phyloP scores from a whole-genome alignment of 1,140 invertebrate species.

The Eciton burchellii region DNA sequence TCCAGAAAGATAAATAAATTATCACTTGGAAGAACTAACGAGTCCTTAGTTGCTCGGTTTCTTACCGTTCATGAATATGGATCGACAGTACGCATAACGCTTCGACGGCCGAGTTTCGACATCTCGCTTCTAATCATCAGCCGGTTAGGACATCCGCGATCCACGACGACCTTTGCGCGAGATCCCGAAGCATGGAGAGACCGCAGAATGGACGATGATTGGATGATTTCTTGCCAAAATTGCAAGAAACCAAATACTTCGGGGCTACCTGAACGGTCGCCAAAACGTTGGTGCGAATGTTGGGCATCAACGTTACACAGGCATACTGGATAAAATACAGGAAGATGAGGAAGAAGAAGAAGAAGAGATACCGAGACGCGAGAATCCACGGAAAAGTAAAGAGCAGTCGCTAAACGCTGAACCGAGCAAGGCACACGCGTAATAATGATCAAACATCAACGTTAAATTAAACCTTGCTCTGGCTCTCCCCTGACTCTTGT shows the following conservation, averaged over 20 bases:
- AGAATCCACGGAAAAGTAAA: neutral
- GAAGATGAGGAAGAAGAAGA: too few species aligned
- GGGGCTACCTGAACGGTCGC: too few species aligned
- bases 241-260: too few species aligned
- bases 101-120: constrained; percentile 67
- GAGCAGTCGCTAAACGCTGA: neutral
- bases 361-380: too few species aligned
- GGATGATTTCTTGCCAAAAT: too few species aligned
- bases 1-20: constrained; percentile 81
- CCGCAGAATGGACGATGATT: too few species aligned
- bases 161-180: too few species aligned
- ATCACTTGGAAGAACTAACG: constrained; percentile 79
- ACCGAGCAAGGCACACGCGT: neutral
- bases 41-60: constrained; percentile 74
- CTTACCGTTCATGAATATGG: constrained; percentile 77
- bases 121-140: constrained; percentile 67
- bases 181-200: too few species aligned
- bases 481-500: too few species aligned
- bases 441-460: neutral
- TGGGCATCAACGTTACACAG: too few species aligned
- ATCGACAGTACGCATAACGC: constrained; percentile 50
- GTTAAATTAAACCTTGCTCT: neutral
- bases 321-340: too few species aligned
- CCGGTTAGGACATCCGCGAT: constrained; percentile 35
- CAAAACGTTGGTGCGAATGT: too few species aligned